Conservation (phyloP, 2,113 vertebrate species). For the Gallinago undulata region DNA sequence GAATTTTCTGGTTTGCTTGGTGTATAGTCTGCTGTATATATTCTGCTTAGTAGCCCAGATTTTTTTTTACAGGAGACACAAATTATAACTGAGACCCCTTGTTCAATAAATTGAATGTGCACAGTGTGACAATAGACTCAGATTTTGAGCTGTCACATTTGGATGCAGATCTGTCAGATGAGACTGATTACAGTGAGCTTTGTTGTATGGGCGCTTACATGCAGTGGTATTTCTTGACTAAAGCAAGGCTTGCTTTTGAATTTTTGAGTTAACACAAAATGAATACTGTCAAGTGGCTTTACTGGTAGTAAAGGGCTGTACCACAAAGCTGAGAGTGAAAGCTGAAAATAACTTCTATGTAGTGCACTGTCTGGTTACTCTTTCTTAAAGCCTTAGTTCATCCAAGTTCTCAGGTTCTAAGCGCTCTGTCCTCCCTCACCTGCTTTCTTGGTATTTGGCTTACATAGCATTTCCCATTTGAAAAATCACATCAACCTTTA, state of each 20-base stretch:
- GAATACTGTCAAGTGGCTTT: neutral
- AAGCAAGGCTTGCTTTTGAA: neutral
- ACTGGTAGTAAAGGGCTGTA: neutral
- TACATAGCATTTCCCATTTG: neutral
- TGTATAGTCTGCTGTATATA: fast-evolving
- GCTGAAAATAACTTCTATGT: neutral
- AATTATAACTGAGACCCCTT: neutral
- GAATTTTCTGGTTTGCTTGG: neutral
- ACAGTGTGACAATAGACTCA: fast-evolving
- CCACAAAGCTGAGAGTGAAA: neutral
- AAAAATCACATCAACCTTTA: neutral
- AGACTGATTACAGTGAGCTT: neutral
- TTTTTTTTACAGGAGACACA: neutral
- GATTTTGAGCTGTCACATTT: neutral
- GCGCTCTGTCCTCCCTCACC: neutral
- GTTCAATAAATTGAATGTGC: neutral
- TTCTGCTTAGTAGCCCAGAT: neutral
- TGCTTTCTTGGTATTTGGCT: neutral
- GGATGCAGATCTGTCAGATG: neutral
- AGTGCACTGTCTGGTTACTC: neutral
- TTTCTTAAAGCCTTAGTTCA: neutral
- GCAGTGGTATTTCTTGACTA: neutral
- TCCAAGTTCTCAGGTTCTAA: neutral
- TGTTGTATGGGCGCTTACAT: fast-evolving
- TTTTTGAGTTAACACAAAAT: neutral